Conservation (phyloP, 92 coral and sea anemone species). For the Epizoanthus fatuus region DNA sequence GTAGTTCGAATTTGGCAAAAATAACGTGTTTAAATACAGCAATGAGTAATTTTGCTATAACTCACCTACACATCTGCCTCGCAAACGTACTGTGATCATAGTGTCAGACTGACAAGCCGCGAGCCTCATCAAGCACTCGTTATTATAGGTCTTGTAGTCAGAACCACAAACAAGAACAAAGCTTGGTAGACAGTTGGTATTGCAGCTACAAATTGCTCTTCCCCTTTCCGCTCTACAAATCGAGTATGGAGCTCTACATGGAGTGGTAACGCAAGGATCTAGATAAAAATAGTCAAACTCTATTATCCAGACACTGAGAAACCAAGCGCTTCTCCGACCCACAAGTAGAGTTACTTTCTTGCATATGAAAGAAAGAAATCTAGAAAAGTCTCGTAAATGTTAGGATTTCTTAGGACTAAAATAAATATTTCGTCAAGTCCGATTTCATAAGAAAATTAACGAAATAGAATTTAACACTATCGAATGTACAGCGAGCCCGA, state of each 20-base stretch:
- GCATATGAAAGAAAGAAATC: too few relatives aligned
- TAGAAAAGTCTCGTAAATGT: too few relatives aligned
- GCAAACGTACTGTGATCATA: neutral
- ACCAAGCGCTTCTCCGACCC: too few relatives aligned
- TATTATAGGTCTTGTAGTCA: neutral
- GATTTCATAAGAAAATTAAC: too few relatives aligned
- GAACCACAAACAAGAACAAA: neutral
- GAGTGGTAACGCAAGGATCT: slow-evolving; percentile 14
- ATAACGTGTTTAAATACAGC: too few relatives aligned
- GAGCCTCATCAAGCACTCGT: slow-evolving; percentile 4
- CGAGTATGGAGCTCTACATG: slow-evolving; percentile 2
- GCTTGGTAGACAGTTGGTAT: neutral
- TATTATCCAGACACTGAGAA: too few relatives aligned
- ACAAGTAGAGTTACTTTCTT: too few relatives aligned
- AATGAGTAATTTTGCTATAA: neutral
- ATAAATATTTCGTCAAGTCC: too few relatives aligned
- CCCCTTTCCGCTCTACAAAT: neutral
- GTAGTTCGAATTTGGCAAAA: too few relatives aligned
- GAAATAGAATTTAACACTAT: too few relatives aligned
- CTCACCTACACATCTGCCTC: slow-evolving; percentile 31
- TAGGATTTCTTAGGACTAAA: too few relatives aligned
- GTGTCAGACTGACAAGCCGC: neutral
- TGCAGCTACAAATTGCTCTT: neutral
- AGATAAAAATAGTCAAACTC: neutral
- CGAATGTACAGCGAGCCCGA: too few relatives aligned